Base-by-base conservation (phyloP, 2,888 invertebrate genomes). In the Tipula helvola region DNA sequence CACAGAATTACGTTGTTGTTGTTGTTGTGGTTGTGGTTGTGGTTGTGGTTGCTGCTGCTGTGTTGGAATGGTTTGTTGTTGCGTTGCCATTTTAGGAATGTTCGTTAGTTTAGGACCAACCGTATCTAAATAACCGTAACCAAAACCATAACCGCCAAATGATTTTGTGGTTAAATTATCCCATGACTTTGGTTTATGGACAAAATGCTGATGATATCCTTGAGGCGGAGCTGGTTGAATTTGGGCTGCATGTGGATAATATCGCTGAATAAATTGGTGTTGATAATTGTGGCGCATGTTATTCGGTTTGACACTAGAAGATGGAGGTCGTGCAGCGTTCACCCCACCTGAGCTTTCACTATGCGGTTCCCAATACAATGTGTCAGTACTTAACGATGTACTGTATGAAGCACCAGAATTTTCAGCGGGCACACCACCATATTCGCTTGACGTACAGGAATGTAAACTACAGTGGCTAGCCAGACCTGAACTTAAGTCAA, bases 151-250 rank as follows among this genome's bases (percentile, higher is more conserved):
- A 0, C 96, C 97, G 0, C 96, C 96, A 88, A 96, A 95, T 0
- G 96, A 95, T 91, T 96, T 97, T 1, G 96, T 96, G 0, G 97
- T 95, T 87, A 97, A 92, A 91, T 97, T 97, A 90, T 97, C 97
- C 97, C 97, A 97, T 0, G 97, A 97, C 90, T 97, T 97, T 0
- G 97, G 97, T 89, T 97, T 97, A 0, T 92, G 90, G 83, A 92
- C 92, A 88, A 93, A 93, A 87, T 93, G 93, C 5, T 90, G 89
- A 86, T 90, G 90, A 44, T 91, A 91, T 88, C 90, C 91, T 85
- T 91, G 90, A 88, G 91, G 91, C 42, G 91, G 90, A 12, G 88
- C 44, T 88, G 93, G 89, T 90, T 92, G 89, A 89, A 92, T 89
- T 90, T 93, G 90, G 86, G 91, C 90, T 18, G 91, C 89, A 28